These are phyloP conservation scores for Emydura subglobosa DNA, from an alignment of 2,113 vertebrate genomes.

Conservation along the genomic window DNA sequence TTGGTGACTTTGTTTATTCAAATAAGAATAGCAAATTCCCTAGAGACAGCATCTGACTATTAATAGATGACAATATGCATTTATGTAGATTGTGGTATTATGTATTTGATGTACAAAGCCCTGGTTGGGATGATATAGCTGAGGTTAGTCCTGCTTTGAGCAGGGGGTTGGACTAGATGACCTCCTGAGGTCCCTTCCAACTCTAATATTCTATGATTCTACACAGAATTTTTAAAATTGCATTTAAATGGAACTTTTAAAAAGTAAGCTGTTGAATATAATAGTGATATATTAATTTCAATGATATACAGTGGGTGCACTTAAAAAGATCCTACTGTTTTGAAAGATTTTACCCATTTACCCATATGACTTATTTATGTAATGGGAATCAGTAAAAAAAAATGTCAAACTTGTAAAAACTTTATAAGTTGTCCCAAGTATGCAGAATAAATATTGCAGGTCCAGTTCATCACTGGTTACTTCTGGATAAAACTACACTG, in stretches of 20 bases:
- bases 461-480: background rate
- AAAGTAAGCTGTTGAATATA: background rate
- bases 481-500: background rate
- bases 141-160: too few species aligned
- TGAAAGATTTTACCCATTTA: background rate
- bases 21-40: conserved; percentile 73
- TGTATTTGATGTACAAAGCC: background rate
- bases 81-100: conserved; percentile 17
- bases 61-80: conserved; percentile 41
- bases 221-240: background rate
- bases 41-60: conserved; percentile 83
- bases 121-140: too few species aligned
- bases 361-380: background rate
- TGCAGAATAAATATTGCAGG: background rate
- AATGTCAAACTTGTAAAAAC: background rate
- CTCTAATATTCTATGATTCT: too few species aligned
- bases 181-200: too few species aligned
- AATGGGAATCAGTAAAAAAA: background rate
- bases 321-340: background rate
- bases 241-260: conserved; percentile 12
- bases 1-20: conserved; percentile 65
- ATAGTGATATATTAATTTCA: background rate
- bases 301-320: background rate
- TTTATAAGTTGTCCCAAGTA: background rate
- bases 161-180: too few species aligned